These are phyloP conservation scores for Galeruca laticollis DNA, from an alignment of 2,888 invertebrate genomes.

Conservation along the genomic window DNA sequence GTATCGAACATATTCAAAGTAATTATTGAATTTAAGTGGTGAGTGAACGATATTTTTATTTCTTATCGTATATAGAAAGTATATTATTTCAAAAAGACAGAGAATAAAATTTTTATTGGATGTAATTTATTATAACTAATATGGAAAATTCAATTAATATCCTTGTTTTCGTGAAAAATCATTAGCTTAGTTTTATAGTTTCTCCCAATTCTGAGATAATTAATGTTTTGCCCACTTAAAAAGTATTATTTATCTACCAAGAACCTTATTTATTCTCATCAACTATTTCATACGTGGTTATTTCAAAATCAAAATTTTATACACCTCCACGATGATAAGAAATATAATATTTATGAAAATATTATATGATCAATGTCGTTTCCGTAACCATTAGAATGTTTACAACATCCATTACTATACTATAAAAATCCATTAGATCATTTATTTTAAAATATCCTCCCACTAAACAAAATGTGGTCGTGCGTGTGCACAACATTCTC, in stretches of 20 bases:
- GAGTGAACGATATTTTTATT: no score
- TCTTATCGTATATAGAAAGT: no score
- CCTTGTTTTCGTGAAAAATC: not conserved
- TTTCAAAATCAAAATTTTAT: not conserved
- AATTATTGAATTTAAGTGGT: no score
- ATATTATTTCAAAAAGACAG: no score
- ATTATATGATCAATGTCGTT: not conserved
- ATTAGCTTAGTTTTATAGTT: not conserved
- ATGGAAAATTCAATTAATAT: not conserved
- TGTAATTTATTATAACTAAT: no score
- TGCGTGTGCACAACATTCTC: slow-evolving; percentile 2
- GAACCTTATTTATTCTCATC: not conserved
- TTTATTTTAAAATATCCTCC: slow-evolving; percentile 10
- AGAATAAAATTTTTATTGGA: no score
- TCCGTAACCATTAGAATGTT: not conserved
- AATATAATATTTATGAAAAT: not conserved
- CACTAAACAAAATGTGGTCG: slow-evolving; percentile 8
- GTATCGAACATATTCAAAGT: no score
- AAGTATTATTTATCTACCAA: not conserved
- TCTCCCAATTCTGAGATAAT: not conserved
- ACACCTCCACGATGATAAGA: slow-evolving; percentile 1
- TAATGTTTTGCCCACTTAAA: not conserved
- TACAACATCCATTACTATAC: not conserved
- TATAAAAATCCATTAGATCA: slow-evolving; percentile 7
- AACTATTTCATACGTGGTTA: not conserved